Conservation (phyloP, 2,888 invertebrate species). For the Melanostoma mellinum region DNA sequence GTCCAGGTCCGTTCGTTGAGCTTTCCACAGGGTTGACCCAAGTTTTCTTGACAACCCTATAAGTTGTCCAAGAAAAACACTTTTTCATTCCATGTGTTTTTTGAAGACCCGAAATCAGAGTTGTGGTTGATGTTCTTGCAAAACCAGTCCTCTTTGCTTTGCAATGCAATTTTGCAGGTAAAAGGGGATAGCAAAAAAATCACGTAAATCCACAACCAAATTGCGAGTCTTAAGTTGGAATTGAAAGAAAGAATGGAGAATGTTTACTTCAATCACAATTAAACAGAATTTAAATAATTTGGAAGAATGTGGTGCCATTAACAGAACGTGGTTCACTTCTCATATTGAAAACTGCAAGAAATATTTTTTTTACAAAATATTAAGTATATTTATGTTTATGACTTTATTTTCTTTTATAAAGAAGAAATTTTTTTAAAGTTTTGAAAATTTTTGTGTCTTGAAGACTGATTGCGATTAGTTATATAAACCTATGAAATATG, state of each 20-base stretch:
- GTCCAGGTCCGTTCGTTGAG: too few species aligned
- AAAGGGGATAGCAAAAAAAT: constrained; percentile 22
- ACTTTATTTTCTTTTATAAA: too few species aligned
- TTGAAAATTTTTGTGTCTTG: too few species aligned
- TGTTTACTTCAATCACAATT: neutral
- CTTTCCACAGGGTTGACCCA: too few species aligned
- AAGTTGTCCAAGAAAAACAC: neutral
- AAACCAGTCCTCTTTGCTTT: constrained; percentile 21
- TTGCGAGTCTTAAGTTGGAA: constrained; percentile 17
- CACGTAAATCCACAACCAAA: constrained; percentile 10
- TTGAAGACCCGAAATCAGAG: constrained; percentile 17
- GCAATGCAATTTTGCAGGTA: constrained; percentile 17
- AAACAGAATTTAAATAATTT: constrained; percentile 13
- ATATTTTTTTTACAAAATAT: too few species aligned
- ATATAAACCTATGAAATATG: too few species aligned
- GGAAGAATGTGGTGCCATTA: constrained; percentile 1
- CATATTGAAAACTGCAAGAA: constrained; percentile 22
- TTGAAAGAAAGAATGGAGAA: constrained; percentile 17
- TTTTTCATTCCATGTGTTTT: too few species aligned
- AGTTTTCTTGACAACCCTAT: too few species aligned
- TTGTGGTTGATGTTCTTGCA: constrained; percentile 28
- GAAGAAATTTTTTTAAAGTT: too few species aligned
- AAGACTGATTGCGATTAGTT: too few species aligned
- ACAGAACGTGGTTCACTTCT: constrained; percentile 10
- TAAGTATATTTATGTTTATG: too few species aligned